Evolutionary conservation across 1,140 invertebrate species (phyloP).

Genomic region (Nylanderia fulva): DNA sequence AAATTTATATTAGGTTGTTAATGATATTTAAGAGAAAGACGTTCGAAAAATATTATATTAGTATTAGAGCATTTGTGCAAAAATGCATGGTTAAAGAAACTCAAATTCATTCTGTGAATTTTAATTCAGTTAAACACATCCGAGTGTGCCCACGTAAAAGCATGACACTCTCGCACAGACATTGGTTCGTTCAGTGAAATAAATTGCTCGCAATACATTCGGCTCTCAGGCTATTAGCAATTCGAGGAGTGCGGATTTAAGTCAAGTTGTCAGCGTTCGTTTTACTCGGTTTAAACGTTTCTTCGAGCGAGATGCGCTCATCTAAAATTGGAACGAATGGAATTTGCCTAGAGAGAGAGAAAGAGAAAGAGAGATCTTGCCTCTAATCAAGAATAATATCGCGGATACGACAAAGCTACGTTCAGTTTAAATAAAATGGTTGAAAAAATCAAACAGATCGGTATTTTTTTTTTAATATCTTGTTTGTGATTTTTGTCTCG

Average conservation of each 20-base stretch:
- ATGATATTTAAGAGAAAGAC: not conserved
- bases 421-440: not conserved
- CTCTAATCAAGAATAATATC: conserved; percentile 35
- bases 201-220: conserved; percentile 17
- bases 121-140: conserved; percentile 24
- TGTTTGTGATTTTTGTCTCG: not conserved
- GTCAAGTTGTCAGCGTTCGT: conserved; percentile 23
- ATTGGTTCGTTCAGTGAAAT: conserved; percentile 26
- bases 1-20: conserved; percentile 10
- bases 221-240: conserved; percentile 45
- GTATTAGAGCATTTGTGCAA: too few relatives aligned
- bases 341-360: conserved; percentile 14
- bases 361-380: too few relatives aligned
- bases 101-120: not conserved
- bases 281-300: conserved; percentile 33
- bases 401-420: not conserved
- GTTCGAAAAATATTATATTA: not conserved
- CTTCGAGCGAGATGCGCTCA: conserved; percentile 13
- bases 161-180: conserved; percentile 3
- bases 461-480: not conserved
- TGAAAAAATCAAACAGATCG: conserved; percentile 6
- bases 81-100: not conserved
- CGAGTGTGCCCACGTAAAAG: not conserved
- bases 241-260: conserved; percentile 30
- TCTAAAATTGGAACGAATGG: conserved; percentile 53